A percentile compares a stretch with the other conserved stretches of the same genome.
phyloP scores from a whole-genome alignment of 35 echinoderm and acorn worm genomes.

The Heliocidaris erythrogramma region DNA sequence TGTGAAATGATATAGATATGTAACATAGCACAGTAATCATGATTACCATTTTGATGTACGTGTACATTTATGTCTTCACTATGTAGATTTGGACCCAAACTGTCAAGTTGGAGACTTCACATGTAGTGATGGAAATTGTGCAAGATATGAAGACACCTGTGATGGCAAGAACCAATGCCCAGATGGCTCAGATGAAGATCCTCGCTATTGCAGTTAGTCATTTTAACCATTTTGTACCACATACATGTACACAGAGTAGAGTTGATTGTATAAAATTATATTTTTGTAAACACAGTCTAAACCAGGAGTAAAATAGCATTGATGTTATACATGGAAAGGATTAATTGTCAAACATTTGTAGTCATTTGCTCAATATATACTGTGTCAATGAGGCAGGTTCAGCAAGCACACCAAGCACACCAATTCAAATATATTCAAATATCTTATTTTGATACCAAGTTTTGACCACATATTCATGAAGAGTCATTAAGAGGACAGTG shows the following conservation, averaged over 20 bases:
- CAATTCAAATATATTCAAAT: not conserved
- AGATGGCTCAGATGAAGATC: slow-evolving; percentile 63
- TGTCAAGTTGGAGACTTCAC: slow-evolving; percentile 31
- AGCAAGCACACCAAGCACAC: no score
- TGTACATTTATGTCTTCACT: not conserved
- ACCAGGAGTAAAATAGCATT: not conserved
- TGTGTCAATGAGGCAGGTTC: not conserved
- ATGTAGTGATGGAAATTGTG: slow-evolving; percentile 57
- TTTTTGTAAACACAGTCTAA: not conserved
- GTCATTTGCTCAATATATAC: not conserved
- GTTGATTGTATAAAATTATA: not conserved
- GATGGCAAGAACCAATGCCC: slow-evolving; percentile 54
- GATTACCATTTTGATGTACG: no score
- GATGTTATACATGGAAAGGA: not conserved
- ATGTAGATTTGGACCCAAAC: not conserved
- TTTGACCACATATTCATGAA: not conserved
- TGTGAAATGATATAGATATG: no score
- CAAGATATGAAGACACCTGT: slow-evolving; percentile 68
- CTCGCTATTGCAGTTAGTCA: slow-evolving; percentile 69
- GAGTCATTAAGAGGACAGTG: not conserved
- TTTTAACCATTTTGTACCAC: not conserved
- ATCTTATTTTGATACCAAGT: not conserved
- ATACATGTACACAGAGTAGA: not conserved
- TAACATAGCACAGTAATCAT: no score
- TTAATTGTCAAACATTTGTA: not conserved